Evolutionary conservation across 2,888 invertebrate genomes (phyloP).

Genomic region (Argyresthia goedartella): DNA sequence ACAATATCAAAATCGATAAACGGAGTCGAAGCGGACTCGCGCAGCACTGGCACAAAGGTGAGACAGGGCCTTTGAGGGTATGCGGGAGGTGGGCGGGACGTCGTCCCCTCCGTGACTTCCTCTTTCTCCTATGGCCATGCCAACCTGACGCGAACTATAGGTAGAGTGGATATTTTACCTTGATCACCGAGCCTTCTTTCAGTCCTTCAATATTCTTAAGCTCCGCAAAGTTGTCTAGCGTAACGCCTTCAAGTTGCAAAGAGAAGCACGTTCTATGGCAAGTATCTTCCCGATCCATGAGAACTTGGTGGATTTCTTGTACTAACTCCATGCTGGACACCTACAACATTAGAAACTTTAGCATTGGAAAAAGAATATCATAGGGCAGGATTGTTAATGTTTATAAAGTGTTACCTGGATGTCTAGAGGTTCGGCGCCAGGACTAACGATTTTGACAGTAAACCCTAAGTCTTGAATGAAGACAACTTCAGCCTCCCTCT

Average conservation of each 20-base stretch:
- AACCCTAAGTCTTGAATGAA: constrained; percentile 93
- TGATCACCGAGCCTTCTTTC: constrained; percentile 94
- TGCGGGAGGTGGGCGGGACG: no score
- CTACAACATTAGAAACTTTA: constrained; percentile 36
- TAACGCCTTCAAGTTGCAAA: constrained; percentile 92
- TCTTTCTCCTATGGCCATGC: no score
- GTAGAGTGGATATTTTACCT: constrained; percentile 51
- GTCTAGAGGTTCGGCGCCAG: constrained; percentile 92
- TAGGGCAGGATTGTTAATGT: no score
- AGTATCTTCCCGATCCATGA: constrained; percentile 99
- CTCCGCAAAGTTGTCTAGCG: constrained; percentile 97
- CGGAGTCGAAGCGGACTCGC: no score
- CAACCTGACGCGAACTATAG: no score
- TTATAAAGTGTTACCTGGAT: constrained; percentile 80
- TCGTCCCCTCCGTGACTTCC: no score
- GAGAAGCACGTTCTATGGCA: constrained; percentile 99
- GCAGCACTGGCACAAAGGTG: no score
- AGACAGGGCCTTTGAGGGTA: no score
- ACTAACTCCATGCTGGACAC: constrained; percentile 98
- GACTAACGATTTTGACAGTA: constrained; percentile 93
- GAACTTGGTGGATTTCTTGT: constrained; percentile 96
- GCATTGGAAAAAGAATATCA: background rate
- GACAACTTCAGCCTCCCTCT: constrained; percentile 83
- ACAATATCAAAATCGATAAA: no score
- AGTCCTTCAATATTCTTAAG: constrained; percentile 96